These are phyloP conservation scores for Pollenia labialis DNA, from an alignment of 2,888 invertebrate genomes.

Conservation along the genomic window DNA sequence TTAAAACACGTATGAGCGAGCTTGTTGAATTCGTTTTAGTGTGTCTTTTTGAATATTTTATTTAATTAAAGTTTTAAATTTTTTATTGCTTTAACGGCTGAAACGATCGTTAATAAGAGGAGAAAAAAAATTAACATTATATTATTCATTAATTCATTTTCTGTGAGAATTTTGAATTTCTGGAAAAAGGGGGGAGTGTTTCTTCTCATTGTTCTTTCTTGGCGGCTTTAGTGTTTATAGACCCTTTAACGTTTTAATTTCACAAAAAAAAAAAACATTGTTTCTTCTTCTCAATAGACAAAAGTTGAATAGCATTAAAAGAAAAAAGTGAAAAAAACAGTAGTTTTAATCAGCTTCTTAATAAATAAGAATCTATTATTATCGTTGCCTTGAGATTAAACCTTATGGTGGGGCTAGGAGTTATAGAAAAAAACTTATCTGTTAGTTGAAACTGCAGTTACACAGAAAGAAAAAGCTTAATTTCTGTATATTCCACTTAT, in stretches of 20 bases:
- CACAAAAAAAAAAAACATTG: not conserved
- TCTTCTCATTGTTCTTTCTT: not conserved
- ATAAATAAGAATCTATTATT: too few species aligned
- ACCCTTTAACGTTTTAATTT: slow-evolving; percentile 9
- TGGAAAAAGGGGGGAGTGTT: not conserved
- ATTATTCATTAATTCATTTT: not conserved
- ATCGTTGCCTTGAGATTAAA: too few species aligned
- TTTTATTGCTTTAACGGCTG: not conserved
- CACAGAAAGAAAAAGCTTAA: too few species aligned
- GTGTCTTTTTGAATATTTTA: not conserved
- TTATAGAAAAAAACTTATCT: too few species aligned
- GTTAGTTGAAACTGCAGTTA: too few species aligned
- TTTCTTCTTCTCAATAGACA: not conserved
- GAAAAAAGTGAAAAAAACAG: not conserved
- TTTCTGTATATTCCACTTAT: too few species aligned
- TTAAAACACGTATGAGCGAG: slow-evolving; percentile 3
- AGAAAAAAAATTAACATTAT: not conserved
- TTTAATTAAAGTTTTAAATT: not conserved
- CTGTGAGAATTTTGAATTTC: not conserved
- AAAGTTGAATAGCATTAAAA: not conserved
- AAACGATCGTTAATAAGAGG: not conserved
- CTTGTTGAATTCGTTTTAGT: not conserved
- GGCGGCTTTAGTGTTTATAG: not conserved
- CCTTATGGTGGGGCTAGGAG: too few species aligned
- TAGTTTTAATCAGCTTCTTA: not conserved